Base-by-base conservation (phyloP, 2,888 invertebrate genomes). In the Tupiocoris notatus region DNA sequence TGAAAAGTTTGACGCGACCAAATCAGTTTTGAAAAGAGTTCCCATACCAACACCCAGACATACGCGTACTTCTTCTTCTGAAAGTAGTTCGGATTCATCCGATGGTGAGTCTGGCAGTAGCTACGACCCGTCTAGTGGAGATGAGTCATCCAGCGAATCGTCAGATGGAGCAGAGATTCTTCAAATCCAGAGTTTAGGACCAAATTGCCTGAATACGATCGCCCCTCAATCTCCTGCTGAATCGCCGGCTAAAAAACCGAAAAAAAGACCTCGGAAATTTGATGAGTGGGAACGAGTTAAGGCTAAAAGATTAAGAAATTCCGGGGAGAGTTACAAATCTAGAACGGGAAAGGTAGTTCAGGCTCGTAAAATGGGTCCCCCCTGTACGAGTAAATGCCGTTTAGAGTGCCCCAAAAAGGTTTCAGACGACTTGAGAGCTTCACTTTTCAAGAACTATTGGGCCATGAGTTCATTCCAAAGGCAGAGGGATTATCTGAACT, bases 241-340 rank as follows among this genome's bases (percentile, higher is more conserved):
- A 58, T 58, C 58, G 3, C 58, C 58, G 16, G 58, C 58, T 58
- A 58, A 12, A 58, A 2, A 12, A 16, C 58, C 58, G 58, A 58
- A 58, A 18, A 58, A 58, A 58, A 74, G 74, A 74, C 23, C 39
- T 58, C 62, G 74, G 18, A 74, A 64, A 18, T 20, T 21, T 54
- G 63, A 74, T 62, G 21, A 64, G 6, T 76, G 76, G 70, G 64
- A 54, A 61, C 64, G 75, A 71, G 64, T 63, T 57, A 76, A 71
- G 25, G 64, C 62, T 18, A 71, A 62, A 61, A 59, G 18, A 23
- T 18, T 71, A 23, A 58, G 39, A 62, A 71, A 71, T 61, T 61
- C 71, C 2, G 71, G 71, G 1, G 20, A 61, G 24, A 22, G 25
- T 21, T 59, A 71, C 16, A 16, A 16, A 59, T 71, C 62, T n/a